Percentiles rank a stretch among this genome's conserved stretches.
These are phyloP conservation scores for Chrysoperla carnea DNA, from an alignment of 1,140 invertebrate genomes.

Conservation along the genomic window DNA sequence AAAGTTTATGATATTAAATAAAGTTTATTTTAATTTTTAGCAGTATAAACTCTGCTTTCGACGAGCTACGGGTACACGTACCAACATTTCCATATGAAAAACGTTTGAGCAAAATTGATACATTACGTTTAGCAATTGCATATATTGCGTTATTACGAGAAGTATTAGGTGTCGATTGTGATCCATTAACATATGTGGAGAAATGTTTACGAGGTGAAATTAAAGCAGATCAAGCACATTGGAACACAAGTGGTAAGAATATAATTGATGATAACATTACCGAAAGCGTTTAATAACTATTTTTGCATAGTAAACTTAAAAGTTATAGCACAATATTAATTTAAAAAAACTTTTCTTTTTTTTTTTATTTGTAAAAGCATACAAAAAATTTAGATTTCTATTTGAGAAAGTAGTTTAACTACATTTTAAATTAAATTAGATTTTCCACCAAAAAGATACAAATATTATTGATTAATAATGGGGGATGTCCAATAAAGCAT, in stretches of 20 bases:
- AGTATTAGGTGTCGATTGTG: constrained; percentile 75
- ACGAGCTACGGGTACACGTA: constrained; percentile 84
- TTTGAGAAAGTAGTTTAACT: too few species aligned
- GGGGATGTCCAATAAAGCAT: too few species aligned
- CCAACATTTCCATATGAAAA: constrained; percentile 99
- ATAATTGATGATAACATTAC: constrained; percentile 1
- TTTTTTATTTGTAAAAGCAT: too few species aligned
- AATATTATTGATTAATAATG: too few species aligned
- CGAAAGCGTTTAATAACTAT: not conserved
- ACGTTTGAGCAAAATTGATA: constrained; percentile 93
- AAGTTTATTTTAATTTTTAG: constrained; percentile 34
- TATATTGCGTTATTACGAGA: constrained; percentile 90
- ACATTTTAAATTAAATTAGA: too few species aligned
- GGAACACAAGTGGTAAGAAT: constrained; percentile 87
- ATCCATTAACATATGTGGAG: constrained; percentile 86
- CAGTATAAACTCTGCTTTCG: constrained; percentile 98
- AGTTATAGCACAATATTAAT: not conserved
- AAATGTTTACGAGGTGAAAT: constrained; percentile 77
- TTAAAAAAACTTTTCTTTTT: not conserved
- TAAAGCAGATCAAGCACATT: constrained; percentile 68
- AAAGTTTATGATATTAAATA: too few species aligned
- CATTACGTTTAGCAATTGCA: constrained; percentile 83
- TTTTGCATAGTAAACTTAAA: not conserved
- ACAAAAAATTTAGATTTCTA: too few species aligned
- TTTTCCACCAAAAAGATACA: too few species aligned